These are phyloP conservation scores for Numida meleagris DNA, from an alignment of 2,113 vertebrate species.

Conservation along the genomic window DNA sequence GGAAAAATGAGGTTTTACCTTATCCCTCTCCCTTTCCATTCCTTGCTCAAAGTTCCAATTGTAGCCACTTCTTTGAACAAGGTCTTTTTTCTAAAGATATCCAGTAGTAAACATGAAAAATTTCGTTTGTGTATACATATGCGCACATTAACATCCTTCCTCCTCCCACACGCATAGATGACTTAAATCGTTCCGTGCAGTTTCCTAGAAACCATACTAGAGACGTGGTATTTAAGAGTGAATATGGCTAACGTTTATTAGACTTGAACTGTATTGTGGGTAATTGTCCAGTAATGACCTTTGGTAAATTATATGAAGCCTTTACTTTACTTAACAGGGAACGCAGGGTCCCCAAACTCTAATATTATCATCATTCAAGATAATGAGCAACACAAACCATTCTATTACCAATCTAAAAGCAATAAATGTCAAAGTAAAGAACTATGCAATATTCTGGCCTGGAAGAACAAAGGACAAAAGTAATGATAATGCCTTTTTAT, in stretches of 20 bases:
- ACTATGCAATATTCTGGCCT: constrained; percentile 81
- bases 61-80: neutral
- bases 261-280: constrained; percentile 79
- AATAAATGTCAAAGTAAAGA: constrained; percentile 85
- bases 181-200: constrained; percentile 4
- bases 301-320: constrained; percentile 77
- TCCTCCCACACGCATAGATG: neutral
- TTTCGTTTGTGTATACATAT: neutral
- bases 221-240: constrained; percentile 73
- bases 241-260: constrained; percentile 74
- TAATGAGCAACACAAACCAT: constrained; percentile 83
- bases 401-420: constrained; percentile 83
- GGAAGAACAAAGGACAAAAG: constrained; percentile 81
- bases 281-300: constrained; percentile 82
- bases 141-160: neutral
- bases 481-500: constrained; percentile 82
- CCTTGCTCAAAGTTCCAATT: neutral
- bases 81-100: neutral
- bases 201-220: constrained; percentile 51
- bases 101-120: neutral
- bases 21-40: neutral
- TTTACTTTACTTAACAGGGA: constrained; percentile 79
- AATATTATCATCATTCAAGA: constrained; percentile 83
- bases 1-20: neutral
- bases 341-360: constrained; percentile 69